A percentile compares a stretch with the other conserved stretches of the same genome.
Evolutionary conservation across 2,113 vertebrate species (phyloP).

Genomic region (Melanostigma gelatinosum): DNA sequence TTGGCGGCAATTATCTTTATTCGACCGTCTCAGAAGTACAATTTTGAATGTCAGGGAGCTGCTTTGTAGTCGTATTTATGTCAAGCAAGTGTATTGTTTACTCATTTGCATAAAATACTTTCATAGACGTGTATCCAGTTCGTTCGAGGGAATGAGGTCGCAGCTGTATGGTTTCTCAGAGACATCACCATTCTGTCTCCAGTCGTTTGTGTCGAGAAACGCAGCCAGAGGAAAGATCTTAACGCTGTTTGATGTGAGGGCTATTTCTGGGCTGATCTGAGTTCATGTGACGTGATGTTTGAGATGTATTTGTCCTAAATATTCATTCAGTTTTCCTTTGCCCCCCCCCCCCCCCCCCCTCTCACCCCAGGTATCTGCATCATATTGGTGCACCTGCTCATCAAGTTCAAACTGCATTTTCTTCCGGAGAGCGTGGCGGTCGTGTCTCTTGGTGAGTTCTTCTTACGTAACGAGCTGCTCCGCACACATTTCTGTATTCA

Average conservation of each 20-base stretch:
- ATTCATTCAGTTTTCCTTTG: constrained; percentile 37
- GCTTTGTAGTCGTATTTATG: constrained; percentile 1
- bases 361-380: constrained; percentile 93
- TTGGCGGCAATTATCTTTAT: constrained; percentile 11
- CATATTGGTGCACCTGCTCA: constrained; percentile 98
- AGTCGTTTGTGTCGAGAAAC: neutral
- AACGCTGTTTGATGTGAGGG: neutral
- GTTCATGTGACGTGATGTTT: constrained; percentile 14
- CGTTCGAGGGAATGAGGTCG: neutral
- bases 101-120: neutral
- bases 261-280: constrained; percentile 47
- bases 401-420: constrained; percentile 96
- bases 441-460: constrained; percentile 94
- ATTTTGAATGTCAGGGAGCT: constrained; percentile 25
- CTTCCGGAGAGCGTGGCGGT: constrained; percentile 98
- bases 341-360: constrained; percentile 48
- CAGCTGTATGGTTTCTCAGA: neutral
- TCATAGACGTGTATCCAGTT: neutral
- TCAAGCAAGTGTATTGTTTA: constrained; percentile 5
- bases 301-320: constrained; percentile 46
- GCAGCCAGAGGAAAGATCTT: constrained; percentile 7
- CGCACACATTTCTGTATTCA: neutral
- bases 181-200: neutral
- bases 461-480: neutral
- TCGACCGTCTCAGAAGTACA: neutral